Base-by-base conservation (phyloP, 2,888 invertebrate genomes). In the Stenoptilia bipunctidactyla region DNA sequence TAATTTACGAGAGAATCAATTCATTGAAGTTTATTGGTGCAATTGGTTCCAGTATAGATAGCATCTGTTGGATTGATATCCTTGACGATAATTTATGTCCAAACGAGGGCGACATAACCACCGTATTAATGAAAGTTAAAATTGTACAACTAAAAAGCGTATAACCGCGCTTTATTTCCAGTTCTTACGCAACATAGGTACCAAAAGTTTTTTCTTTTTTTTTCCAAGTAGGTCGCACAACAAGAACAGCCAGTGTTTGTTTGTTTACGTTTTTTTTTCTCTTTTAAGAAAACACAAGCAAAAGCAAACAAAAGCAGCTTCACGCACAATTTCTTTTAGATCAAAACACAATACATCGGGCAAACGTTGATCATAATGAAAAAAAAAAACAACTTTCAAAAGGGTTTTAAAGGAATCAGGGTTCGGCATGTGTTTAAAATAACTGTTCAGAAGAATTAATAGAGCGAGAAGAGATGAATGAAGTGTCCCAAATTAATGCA, bases 41-140 rank as follows among this genome's bases (percentile, higher is more conserved):
- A 74, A 79, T 79, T 77, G 77, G 67, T 55, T 65, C 66, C 65
- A 71, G 71, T 73, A 75, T 69, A 68, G 66, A 69, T 66, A 65
- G 60, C 65, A 67, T 67, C 72, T 68, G 75, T 63, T 12, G 8
- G 6, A 3, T 30, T 30, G 2, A 10, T 30, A 30, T 12, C 53
- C 46, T 50, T 50, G 45, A 20, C 8, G 20, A 12, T 30, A 30
- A 30, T 30, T 30, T 30, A 30, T 30, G 3, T 10, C 30, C 3
- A 30, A 30, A 12, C 10, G 12, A n/a, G 30, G 30, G 30, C 12
- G 30, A 10, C 30, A 30, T 4, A 2, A 20, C 3, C 8, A 20
- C 20, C 3, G 20, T 8, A 20, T 20, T 20, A 3, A 20, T 5
- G 20, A 3, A 20, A 20, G 4, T 20, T 20, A 3, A 20, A 5